Conservation (phyloP, 2,797 vertebrate species). For the Podarcis lilfordi region DNA sequence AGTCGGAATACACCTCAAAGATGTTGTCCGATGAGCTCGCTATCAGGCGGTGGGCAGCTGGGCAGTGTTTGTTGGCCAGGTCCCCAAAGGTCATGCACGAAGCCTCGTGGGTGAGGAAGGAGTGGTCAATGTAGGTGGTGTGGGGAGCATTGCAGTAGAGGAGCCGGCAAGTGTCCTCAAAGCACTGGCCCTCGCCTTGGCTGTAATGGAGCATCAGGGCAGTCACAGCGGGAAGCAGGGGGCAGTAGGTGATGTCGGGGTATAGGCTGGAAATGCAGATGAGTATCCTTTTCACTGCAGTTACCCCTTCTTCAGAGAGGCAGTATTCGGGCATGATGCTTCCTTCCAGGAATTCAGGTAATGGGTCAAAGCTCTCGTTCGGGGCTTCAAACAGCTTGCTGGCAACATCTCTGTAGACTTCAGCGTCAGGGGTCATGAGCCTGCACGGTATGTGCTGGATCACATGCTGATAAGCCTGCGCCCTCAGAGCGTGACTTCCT, state of each 20-base stretch:
- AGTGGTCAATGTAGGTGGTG: slow-evolving; percentile 86
- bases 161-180: slow-evolving; percentile 83
- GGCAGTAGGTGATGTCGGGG: slow-evolving; percentile 86
- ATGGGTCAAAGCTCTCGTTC: slow-evolving; percentile 77
- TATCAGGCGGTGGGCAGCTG: slow-evolving; percentile 87
- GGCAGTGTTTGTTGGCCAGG: slow-evolving; percentile 88
- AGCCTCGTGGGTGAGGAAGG: slow-evolving; percentile 85
- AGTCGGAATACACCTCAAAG: slow-evolving; percentile 89
- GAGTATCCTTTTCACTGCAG: slow-evolving; percentile 85
- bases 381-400: slow-evolving; percentile 81
- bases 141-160: slow-evolving; percentile 83
- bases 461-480: slow-evolving; percentile 85
- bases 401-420: slow-evolving; percentile 74
- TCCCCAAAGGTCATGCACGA: slow-evolving; percentile 92
- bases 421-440: slow-evolving; percentile 76
- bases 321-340: slow-evolving; percentile 86
- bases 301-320: slow-evolving; percentile 82
- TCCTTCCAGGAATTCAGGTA: slow-evolving; percentile 86
- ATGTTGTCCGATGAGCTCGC: slow-evolving; percentile 83
- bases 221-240: slow-evolving; percentile 84
- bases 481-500: slow-evolving; percentile 77
- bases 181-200: slow-evolving; percentile 87
- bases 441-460: slow-evolving; percentile 81
- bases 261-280: slow-evolving; percentile 81
- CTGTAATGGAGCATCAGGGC: slow-evolving; percentile 89